These are phyloP conservation scores for Dusona sp. DNA, from an alignment of 2,888 invertebrate genomes.

Conservation along the genomic window DNA sequence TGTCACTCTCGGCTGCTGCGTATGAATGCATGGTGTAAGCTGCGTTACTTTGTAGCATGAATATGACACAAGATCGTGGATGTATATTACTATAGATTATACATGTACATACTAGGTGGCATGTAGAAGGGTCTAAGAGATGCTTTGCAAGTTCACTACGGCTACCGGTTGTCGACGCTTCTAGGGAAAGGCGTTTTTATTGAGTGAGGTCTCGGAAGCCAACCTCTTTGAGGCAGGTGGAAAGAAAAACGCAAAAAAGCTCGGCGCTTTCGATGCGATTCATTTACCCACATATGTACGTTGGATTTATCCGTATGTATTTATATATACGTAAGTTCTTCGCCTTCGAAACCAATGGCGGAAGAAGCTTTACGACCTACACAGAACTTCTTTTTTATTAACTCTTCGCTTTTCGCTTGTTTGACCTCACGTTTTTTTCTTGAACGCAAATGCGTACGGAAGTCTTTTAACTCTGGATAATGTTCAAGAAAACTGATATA, in stretches of 20 bases:
- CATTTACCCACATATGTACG: not conserved
- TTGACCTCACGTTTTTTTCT: conserved; percentile 30
- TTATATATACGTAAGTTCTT: not conserved
- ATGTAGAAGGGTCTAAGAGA: conserved; percentile 13
- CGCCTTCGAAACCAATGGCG: not conserved
- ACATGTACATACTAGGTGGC: conserved; percentile 2
- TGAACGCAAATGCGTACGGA: conserved; percentile 11
- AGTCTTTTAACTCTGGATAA: not conserved
- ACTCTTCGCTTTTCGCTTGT: conserved; percentile 17
- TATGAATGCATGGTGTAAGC: conserved; percentile 7
- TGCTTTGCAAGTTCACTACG: conserved; percentile 30
- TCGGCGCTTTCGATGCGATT: conserved; percentile 25
- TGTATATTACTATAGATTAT: conserved; percentile 25
- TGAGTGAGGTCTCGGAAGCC: conserved; percentile 49
- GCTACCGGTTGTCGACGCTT: conserved; percentile 38
- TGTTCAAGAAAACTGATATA: conserved; percentile 6
- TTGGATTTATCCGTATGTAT: conserved; percentile 1
- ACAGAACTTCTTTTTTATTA: not conserved
- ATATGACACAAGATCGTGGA: conserved; percentile 32
- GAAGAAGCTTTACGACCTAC: too few relatives aligned
- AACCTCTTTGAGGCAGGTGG: conserved; percentile 31
- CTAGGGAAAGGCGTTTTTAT: conserved; percentile 52
- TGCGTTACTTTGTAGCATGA: conserved; percentile 1
- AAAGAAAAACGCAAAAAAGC: conserved; percentile 31
- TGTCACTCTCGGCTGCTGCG: conserved; percentile 4